These are phyloP conservation scores for Takifugu ocellatus DNA, from an alignment of 2,797 vertebrate species.

Conservation along the genomic window DNA sequence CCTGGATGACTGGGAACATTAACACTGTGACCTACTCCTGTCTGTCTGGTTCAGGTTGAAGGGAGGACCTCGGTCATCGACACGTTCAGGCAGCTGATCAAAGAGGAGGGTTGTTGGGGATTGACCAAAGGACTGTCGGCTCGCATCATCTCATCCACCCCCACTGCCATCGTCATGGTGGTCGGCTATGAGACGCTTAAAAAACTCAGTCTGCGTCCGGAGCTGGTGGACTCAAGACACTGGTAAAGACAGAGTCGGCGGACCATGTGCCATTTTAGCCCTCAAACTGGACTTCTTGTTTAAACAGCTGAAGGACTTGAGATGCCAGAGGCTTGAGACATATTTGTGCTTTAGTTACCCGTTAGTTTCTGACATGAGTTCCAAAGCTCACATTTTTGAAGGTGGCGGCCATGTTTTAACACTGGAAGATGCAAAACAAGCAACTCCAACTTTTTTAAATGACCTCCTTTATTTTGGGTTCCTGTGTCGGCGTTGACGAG, in stretches of 20 bases:
- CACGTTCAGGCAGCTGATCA: conserved; percentile 90
- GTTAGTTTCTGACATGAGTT: no score
- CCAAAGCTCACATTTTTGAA: no score
- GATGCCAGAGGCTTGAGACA: no score
- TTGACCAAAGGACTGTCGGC: conserved; percentile 95
- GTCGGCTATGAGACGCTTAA: conserved; percentile 96
- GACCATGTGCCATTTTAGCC: conserved; percentile 35
- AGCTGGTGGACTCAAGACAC: conserved; percentile 93
- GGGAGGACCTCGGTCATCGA: conserved; percentile 86
- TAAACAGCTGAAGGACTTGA: conserved; percentile 2
- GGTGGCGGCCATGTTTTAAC: not conserved
- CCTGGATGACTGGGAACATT: no score
- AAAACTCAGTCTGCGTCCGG: conserved; percentile 91
- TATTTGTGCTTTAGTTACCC: no score
- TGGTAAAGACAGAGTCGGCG: conserved; percentile 74
- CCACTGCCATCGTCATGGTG: conserved; percentile 94
- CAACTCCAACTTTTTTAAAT: no score
- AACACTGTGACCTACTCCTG: not conserved
- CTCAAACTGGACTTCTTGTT: conserved; percentile 7
- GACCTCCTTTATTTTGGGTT: no score
- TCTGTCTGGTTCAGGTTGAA: conserved; percentile 80
- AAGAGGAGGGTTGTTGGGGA: conserved; percentile 93
- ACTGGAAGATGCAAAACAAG: conserved; percentile 2
- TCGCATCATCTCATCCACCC: conserved; percentile 92
- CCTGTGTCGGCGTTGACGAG: no score